Conservation (phyloP, 2,113 vertebrate genomes). For the Pelusios castaneus region DNA sequence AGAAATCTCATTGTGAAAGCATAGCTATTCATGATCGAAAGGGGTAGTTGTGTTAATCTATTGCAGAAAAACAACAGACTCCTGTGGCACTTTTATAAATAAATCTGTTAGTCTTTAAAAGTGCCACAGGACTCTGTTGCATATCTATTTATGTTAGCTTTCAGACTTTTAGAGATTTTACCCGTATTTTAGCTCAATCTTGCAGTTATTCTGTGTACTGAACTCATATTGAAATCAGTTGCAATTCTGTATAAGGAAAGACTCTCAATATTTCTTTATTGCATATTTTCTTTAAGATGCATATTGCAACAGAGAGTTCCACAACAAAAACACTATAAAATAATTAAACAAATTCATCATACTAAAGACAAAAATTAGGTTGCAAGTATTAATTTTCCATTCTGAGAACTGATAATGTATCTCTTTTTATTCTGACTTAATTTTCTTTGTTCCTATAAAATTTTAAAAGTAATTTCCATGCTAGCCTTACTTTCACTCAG, state of each 20-base stretch:
- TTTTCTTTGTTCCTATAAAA: conserved; percentile 1
- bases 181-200: background rate
- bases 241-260: background rate
- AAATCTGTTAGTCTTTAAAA: too few species aligned
- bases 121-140: too few species aligned
- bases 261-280: background rate
- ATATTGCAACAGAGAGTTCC: accelerated
- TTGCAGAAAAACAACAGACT: too few species aligned
- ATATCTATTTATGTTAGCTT: background rate
- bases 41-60: too few species aligned
- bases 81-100: too few species aligned
- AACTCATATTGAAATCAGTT: conserved; percentile 25
- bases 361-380: background rate
- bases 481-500: background rate
- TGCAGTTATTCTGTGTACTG: background rate
- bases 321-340: background rate
- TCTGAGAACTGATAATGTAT: background rate
- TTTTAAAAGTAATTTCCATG: background rate
- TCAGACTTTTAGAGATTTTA: conserved; percentile 30
- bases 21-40: background rate
- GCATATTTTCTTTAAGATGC: background rate
- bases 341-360: background rate
- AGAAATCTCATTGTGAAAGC: background rate
- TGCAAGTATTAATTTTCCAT: background rate
- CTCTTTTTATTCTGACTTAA: conserved; percentile 19